Conservation (phyloP, 2,113 vertebrate species). For the Festucalex cinctus region DNA sequence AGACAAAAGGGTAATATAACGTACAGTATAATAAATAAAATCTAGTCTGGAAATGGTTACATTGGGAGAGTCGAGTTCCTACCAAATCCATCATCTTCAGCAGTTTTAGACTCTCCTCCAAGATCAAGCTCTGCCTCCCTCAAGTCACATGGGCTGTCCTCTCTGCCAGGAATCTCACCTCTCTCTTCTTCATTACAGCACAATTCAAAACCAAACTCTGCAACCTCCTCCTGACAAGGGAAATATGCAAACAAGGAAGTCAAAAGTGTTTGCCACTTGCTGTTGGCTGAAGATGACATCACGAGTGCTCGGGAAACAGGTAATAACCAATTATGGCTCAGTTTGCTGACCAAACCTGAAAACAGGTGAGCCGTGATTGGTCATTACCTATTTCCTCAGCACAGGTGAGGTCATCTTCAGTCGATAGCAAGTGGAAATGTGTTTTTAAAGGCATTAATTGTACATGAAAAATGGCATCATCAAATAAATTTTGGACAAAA, state of each 20-base stretch:
- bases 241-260: neutral
- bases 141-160: slow-evolving; percentile 81
- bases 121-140: slow-evolving; percentile 83
- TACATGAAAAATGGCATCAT: no score
- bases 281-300: no score
- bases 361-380: no score
- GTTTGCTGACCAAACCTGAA: no score
- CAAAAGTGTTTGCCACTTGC: no score
- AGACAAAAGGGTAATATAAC: neutral
- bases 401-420: no score
- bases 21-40: neutral
- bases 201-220: slow-evolving; percentile 48
- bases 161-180: slow-evolving; percentile 84
- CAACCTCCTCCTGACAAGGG: slow-evolving; percentile 61
- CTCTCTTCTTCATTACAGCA: slow-evolving; percentile 76
- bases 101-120: slow-evolving; percentile 69
- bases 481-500: no score
- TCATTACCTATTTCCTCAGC: no score
- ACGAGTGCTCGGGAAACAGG: no score
- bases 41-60: neutral
- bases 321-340: no score
- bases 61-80: slow-evolving; percentile 24
- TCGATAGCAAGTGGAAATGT: no score
- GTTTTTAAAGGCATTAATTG: no score
- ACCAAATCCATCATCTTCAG: slow-evolving; percentile 87